These are phyloP conservation scores for Syngnathus floridae DNA, from an alignment of 2,113 vertebrate genomes.

Conservation along the genomic window DNA sequence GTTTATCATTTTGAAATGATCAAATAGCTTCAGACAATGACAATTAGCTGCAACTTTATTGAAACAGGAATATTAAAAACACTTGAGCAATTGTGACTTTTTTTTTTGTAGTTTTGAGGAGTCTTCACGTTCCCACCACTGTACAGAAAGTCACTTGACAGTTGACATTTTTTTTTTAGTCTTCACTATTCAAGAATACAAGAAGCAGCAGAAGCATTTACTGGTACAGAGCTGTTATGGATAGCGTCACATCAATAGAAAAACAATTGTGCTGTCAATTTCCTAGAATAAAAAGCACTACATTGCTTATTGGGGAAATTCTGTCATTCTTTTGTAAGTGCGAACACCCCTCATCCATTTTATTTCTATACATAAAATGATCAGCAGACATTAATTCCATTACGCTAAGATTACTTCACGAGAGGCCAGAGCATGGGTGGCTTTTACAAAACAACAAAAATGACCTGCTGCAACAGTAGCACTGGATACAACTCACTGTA, in stretches of 20 bases:
- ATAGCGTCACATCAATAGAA: slow-evolving; percentile 66
- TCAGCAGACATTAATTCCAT: slow-evolving; percentile 50
- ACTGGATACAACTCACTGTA: slow-evolving; percentile 58
- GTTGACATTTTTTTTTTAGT: slow-evolving; percentile 53
- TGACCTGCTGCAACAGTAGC: slow-evolving; percentile 48
- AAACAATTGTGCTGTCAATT: slow-evolving; percentile 63
- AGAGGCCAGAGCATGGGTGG: slow-evolving; percentile 40
- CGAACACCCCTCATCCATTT: slow-evolving; percentile 25
- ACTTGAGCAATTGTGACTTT: slow-evolving; percentile 54
- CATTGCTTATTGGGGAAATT: slow-evolving; percentile 39
- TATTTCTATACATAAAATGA: slow-evolving; percentile 44
- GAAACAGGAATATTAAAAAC: slow-evolving; percentile 69
- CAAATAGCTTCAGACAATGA: slow-evolving; percentile 24
- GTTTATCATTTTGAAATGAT: not conserved
- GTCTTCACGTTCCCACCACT: slow-evolving; percentile 61
- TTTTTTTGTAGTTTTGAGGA: slow-evolving; percentile 25
- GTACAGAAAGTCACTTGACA: slow-evolving; percentile 72
- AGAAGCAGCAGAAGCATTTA: slow-evolving; percentile 64
- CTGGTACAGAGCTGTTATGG: slow-evolving; percentile 60
- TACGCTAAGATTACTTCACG: slow-evolving; percentile 51
- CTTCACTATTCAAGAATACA: slow-evolving; percentile 63
- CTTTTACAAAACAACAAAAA: slow-evolving; percentile 35
- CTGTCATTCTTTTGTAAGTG: slow-evolving; percentile 46
- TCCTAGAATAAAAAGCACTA: slow-evolving; percentile 56
- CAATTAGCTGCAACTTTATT: slow-evolving; percentile 75